Evolutionary conservation across 2,888 invertebrate genomes (phyloP).

Genomic region (Neelides folsomi): DNA sequence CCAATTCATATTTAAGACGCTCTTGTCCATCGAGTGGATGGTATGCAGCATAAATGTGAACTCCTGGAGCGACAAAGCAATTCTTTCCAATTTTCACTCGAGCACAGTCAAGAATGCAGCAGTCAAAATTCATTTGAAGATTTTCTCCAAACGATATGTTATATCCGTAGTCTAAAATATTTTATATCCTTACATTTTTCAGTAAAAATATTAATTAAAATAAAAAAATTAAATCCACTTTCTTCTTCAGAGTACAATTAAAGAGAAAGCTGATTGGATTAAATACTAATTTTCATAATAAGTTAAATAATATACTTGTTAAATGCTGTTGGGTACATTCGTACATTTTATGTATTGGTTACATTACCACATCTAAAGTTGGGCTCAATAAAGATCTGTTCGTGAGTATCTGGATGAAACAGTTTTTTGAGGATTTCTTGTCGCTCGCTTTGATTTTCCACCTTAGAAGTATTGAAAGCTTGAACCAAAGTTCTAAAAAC

Average conservation of each 20-base stretch:
- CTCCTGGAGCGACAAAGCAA: slow-evolving; percentile 21
- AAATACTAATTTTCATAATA: too few species aligned
- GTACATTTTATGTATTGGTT: too few species aligned
- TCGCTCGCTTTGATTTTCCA: background rate
- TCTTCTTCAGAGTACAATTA: too few species aligned
- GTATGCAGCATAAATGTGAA: slow-evolving; percentile 27
- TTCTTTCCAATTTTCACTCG: slow-evolving; percentile 14
- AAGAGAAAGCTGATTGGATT: too few species aligned
- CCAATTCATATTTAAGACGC: slow-evolving; percentile 17
- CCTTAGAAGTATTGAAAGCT: background rate
- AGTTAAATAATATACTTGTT: too few species aligned
- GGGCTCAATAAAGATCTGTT: slow-evolving; percentile 5
- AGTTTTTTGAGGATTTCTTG: slow-evolving; percentile 2
- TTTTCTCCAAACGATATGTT: slow-evolving; percentile 22
- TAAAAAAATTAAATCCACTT: too few species aligned
- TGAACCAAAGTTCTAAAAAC: background rate
- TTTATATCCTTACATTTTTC: too few species aligned
- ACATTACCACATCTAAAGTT: slow-evolving; percentile 6
- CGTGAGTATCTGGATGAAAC: slow-evolving; percentile 7
- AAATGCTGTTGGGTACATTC: too few species aligned
- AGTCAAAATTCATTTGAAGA: slow-evolving; percentile 20
- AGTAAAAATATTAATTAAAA: too few species aligned
- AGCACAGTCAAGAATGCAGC: slow-evolving; percentile 11
- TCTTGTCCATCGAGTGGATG: slow-evolving; percentile 21
- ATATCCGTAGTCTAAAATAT: slow-evolving; percentile 25